Conservation (phyloP, 2,797 vertebrate genomes). For the Cyprinella venusta region DNA sequence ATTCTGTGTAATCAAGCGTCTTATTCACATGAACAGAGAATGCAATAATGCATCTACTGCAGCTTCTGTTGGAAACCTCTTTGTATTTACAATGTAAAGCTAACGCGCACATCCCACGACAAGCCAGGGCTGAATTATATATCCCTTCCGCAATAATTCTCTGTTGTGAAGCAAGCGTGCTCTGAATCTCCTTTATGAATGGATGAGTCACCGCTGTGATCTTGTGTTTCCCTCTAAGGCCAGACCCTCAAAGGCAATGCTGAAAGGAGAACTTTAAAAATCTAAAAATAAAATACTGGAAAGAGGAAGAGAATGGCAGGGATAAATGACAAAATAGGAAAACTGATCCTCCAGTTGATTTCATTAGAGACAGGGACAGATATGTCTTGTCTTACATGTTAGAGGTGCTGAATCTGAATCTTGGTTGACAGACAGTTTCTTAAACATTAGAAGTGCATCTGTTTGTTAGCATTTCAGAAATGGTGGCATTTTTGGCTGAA, state of each 20-base stretch:
- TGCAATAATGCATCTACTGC: background rate
- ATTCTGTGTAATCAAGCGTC: background rate
- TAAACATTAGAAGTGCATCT: too few relatives aligned
- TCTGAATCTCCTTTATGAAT: conserved; percentile 25
- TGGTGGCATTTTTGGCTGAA: background rate
- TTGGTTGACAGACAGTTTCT: background rate
- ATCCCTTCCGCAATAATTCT: conserved; percentile 15
- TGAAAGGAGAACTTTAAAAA: background rate
- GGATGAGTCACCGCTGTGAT: conserved; percentile 29
- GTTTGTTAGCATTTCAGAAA: too few relatives aligned
- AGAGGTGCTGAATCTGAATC: background rate
- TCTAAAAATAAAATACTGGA: conserved; percentile 4
- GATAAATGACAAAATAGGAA: background rate
- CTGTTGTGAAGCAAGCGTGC: conserved; percentile 8
- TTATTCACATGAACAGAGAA: background rate
- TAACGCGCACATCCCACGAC: background rate
- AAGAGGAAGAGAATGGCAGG: background rate
- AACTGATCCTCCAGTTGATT: background rate
- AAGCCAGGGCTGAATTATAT: conserved; percentile 18
- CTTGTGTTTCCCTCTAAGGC: conserved; percentile 3
- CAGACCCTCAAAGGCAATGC: background rate
- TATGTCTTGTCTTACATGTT: background rate
- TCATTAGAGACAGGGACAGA: background rate
- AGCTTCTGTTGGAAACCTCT: background rate
- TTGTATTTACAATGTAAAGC: conserved; percentile 4